These are phyloP conservation scores for Phortica variegata DNA, from an alignment of 1,140 invertebrate genomes.

Conservation along the genomic window DNA sequence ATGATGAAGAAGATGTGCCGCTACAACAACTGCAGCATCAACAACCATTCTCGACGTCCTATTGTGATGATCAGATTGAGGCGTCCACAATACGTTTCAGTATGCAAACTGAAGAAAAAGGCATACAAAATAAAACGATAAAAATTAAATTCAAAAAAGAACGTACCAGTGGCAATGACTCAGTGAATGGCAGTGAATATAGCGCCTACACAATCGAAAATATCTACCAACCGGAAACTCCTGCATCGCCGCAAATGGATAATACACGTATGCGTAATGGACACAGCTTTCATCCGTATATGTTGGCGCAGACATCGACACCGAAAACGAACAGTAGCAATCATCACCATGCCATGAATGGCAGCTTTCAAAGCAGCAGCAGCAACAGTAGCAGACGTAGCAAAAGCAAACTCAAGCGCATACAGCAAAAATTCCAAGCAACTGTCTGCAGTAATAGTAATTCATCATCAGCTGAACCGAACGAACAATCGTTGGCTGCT, in stretches of 20 bases:
- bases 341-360: too few species aligned
- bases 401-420: constrained; percentile 33
- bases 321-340: constrained; percentile 25
- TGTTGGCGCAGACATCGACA: constrained; percentile 47
- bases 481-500: constrained; percentile 6
- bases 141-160: constrained; percentile 54
- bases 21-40: constrained; percentile 14
- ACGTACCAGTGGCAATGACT: constrained; percentile 9
- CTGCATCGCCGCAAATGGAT: not conserved
- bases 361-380: constrained; percentile 5
- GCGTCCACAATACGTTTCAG: constrained; percentile 38
- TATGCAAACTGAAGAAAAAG: constrained; percentile 25
- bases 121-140: constrained; percentile 46
- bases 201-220: constrained; percentile 49
- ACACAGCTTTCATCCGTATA: constrained; percentile 47
- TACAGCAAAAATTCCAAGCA: constrained; percentile 27
- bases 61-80: constrained; percentile 33
- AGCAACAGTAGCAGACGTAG: constrained; percentile 28
- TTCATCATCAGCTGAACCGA: constrained; percentile 37
- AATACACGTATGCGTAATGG: constrained; percentile 34
- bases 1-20: constrained; percentile 2
- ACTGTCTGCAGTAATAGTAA: constrained; percentile 44
- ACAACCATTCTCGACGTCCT: constrained; percentile 10
- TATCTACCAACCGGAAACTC: constrained; percentile 34
- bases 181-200: constrained; percentile 40